Evolutionary conservation across 1,140 invertebrate species (phyloP), one percentile per base, ranked within the genome.

Genomic region (Bombus polaris): DNA sequence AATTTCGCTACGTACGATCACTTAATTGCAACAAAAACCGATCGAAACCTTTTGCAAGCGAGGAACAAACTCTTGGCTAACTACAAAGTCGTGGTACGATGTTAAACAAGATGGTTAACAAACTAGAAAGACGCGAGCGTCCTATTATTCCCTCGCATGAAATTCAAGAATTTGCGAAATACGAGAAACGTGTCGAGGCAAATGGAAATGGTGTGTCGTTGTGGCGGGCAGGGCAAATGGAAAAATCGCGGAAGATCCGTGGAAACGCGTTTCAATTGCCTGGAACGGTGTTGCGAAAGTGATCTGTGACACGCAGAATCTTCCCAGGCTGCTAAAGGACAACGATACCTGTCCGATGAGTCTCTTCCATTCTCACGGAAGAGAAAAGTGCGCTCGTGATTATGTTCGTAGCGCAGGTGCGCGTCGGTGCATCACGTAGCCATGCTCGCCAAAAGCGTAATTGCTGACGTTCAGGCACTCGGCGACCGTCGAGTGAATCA

Each of bases 321-420:
- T 84, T 90, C 85, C 79, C 81, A 74, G 72, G 71, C 35, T 44
- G 42, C 22, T 72, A 74, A 32, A 80, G 74, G 85, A 87, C 70
- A 85, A 80, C 87, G 89, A 92, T 92, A 79, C 85, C 83, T 89
- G 70, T 72, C 83, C 91, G 92, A 93, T 92, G 91, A 93, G 79
- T 89, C 81, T 88, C 35, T 78, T 62, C 37, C n/a, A 76, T 92
- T 93, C 92, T 93, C 92, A 93, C 92, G 92, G 92, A 93, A 93
- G 90, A 87, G 81, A 82, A 90, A 92, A 86, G 74, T 83, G 39
- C 59, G 66, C 57, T 15, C 62, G 75, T 42, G 85, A 72, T 92
- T 81, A 76, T 73, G 81, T 62, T 59, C 18, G 53, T 73, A 57
- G 72, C 37, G 80, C 89, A 90, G 86, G 88, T 90, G 89, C 72